A percentile compares a stretch with the other conserved stretches of the same genome.
Evolutionary conservation across 2,113 vertebrate genomes (phyloP).

Genomic region (Poeciliopsis prolifica): DNA sequence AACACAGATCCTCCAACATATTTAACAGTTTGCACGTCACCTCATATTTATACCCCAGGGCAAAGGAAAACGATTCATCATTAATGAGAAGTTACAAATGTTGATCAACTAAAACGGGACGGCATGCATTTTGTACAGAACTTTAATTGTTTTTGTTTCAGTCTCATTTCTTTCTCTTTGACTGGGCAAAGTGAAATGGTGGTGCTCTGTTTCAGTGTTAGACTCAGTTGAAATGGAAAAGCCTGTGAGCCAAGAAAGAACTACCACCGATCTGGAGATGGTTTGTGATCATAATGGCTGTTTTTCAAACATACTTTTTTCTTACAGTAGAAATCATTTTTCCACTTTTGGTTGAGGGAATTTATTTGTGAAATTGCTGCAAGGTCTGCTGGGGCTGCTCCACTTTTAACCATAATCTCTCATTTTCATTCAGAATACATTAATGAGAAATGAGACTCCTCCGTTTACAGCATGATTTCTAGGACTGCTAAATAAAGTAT

Average conservation of each 20-base stretch:
- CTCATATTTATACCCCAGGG: no score
- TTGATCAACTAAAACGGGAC: no score
- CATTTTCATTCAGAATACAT: slow-evolving; percentile 62
- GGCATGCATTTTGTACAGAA: no score
- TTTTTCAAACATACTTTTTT: not conserved
- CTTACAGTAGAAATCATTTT: not conserved
- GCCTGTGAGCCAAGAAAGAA: not conserved
- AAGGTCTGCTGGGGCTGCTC: slow-evolving; percentile 38
- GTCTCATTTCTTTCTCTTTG: not conserved
- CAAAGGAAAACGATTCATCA: no score
- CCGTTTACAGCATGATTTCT: slow-evolving; percentile 51
- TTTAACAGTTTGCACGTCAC: not conserved
- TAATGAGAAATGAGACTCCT: slow-evolving; percentile 64
- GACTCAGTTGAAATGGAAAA: not conserved
- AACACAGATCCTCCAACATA: not conserved
- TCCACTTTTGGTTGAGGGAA: slow-evolving; percentile 11
- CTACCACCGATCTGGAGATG: not conserved
- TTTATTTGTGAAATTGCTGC: slow-evolving; percentile 31
- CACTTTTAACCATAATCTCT: slow-evolving; percentile 62
- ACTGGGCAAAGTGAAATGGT: not conserved
- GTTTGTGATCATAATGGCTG: not conserved
- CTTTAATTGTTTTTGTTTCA: not conserved
- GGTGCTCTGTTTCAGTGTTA: not conserved
- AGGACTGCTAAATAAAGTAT: slow-evolving; percentile 60
- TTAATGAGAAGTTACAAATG: no score